Conservation (phyloP, 2,797 vertebrate species). For the Dendrocincla tyrannina region DNA sequence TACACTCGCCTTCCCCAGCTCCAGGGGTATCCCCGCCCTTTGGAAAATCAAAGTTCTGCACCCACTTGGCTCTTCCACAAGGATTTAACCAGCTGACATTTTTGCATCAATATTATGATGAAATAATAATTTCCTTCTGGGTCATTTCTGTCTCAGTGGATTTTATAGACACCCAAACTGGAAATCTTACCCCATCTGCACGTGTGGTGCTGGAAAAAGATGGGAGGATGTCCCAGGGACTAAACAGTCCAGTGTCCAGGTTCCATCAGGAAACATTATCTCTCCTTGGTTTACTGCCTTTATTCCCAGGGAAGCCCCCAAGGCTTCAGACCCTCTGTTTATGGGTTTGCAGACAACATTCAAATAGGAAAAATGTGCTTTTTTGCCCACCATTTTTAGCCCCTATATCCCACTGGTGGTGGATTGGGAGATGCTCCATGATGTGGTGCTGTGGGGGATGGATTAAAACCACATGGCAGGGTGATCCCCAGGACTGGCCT, state of each 20-base stretch:
- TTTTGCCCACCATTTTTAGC: too few species aligned
- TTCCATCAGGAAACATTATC: background rate
- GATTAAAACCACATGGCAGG: background rate
- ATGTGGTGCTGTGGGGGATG: background rate
- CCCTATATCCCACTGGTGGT: rapidly evolving
- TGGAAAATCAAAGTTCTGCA: background rate
- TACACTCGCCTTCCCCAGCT: background rate
- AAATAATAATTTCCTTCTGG: background rate
- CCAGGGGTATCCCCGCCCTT: background rate
- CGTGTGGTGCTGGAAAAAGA: background rate
- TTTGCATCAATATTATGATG: background rate
- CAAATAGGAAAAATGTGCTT: background rate
- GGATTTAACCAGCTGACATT: background rate
- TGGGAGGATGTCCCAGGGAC: background rate
- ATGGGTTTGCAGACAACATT: background rate
- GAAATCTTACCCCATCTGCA: background rate
- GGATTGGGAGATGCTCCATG: background rate
- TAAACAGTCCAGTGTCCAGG: background rate
- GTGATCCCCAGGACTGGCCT: background rate
- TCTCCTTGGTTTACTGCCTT: background rate
- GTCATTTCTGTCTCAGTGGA: background rate
- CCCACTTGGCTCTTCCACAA: background rate
- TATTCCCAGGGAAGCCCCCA: background rate
- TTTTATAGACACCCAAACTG: background rate
- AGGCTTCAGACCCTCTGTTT: background rate